Evolutionary conservation across 2,888 invertebrate genomes (phyloP), one percentile per base, ranked within the genome.

Genomic region (Lypha dubia): DNA sequence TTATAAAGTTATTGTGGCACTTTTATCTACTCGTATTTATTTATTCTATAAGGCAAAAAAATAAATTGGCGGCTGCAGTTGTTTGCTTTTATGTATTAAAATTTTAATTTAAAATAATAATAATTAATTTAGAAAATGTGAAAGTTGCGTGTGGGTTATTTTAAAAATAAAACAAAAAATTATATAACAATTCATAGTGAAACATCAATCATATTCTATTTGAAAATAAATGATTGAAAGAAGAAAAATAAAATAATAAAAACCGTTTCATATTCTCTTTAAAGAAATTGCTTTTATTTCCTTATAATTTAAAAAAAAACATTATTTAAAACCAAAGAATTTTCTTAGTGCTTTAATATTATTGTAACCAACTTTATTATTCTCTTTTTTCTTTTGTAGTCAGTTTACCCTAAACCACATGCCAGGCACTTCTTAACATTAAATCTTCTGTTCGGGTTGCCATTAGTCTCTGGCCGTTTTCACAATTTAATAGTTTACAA

Each of bases 391-490:
- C 9, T n/a, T 63, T 44, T 56, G 22, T 20, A 22, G 20, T 41
- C 20, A 32, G n/a, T 73, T 20, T 56, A 32, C 20, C 62, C 68
- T 22, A n/a, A 53, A 68, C 53, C 62, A 70, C 24, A 70, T 28
- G 63, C 15, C 53, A 32, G 28, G 51, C 68, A 75, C 70, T 74
- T 68, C 22, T 38, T 17, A 22, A 11, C 68, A 75, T 81, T 81
- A 68, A 81, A 81, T 56, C 68, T 62, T 75, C 74, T 51, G 74
- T 62, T 75, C 74, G 41, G 74, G 67, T 70, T 56, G 3, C 20
- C 17, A 28, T n/a, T 41, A 53, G 24, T 53, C 46, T 58, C 28
- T 75, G 44, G 68, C 15, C 65, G 56, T 67, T 58, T 63, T 44
- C 28, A 32, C 44, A 75, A 65, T 56, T 65, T 53, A 11, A 38